Percentiles rank a stretch among this genome's conserved stretches.
These are phyloP conservation scores for Microcebus jonahi DNA, from an alignment of 2,113 vertebrate species.

Conservation along the genomic window DNA sequence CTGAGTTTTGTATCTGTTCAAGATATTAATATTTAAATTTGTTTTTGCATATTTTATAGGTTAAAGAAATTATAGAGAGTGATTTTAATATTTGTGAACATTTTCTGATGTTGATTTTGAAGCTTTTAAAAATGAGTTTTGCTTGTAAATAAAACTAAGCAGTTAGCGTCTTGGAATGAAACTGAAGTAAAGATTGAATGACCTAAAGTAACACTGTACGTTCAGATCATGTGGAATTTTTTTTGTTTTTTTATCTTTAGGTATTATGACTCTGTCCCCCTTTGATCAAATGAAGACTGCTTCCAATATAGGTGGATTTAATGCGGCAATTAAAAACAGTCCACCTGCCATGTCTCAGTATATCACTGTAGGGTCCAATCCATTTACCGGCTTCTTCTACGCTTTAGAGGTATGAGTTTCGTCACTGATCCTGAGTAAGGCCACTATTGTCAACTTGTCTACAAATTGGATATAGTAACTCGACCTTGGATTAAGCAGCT, in stretches of 20 bases:
- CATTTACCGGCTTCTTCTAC: slow-evolving; percentile 97
- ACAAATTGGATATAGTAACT: neutral
- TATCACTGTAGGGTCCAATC: slow-evolving; percentile 95
- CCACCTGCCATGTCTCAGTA: slow-evolving; percentile 98
- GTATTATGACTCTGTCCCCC: slow-evolving; percentile 95
- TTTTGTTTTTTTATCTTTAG: slow-evolving; percentile 78
- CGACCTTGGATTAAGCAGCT: neutral
- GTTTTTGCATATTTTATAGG: neutral
- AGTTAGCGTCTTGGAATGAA: neutral
- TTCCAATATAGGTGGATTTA: slow-evolving; percentile 96
- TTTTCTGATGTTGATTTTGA: neutral
- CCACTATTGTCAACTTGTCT: neutral
- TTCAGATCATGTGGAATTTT: neutral
- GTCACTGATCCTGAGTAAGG: slow-evolving; percentile 2
- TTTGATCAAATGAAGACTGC: slow-evolving; percentile 99
- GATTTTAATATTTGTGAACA: neutral
- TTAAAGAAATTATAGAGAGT: neutral
- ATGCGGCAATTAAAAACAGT: slow-evolving; percentile 95
- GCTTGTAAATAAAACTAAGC: neutral
- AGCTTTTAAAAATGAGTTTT: slow-evolving; percentile 17
- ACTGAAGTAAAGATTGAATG: slow-evolving; percentile 22
- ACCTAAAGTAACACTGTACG: neutral
- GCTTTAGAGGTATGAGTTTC: slow-evolving; percentile 92
- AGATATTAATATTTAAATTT: slow-evolving; percentile 26
- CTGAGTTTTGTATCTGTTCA: neutral